phyloP scores from a whole-genome alignment of 2,113 vertebrate genomes.

The Trichechus manatus region DNA sequence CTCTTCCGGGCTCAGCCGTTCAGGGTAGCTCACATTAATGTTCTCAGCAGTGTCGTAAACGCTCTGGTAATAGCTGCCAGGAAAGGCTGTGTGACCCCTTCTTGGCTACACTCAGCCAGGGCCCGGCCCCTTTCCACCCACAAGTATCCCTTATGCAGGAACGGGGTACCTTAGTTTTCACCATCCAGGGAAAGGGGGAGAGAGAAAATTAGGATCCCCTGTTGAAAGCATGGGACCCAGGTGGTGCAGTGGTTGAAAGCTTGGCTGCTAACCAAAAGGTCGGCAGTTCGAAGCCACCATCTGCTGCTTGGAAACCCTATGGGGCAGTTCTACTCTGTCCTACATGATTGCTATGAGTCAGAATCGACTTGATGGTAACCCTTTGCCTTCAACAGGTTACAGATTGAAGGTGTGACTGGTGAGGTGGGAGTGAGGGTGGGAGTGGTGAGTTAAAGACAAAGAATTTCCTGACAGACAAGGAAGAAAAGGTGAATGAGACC shows the following conservation, averaged over 20 bases:
- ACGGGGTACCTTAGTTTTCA: neutral
- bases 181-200: neutral
- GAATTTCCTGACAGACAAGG: neutral
- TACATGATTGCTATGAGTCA: no score
- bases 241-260: no score
- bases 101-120: neutral
- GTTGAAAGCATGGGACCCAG: neutral
- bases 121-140: neutral
- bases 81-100: neutral
- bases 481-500: neutral
- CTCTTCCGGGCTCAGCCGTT: conserved; percentile 91
- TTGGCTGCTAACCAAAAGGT: no score
- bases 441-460: neutral
- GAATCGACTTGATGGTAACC: neutral
- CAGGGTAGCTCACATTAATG: conserved; percentile 90
- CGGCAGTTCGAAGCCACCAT: no score
- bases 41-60: conserved; percentile 92
- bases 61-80: conserved; percentile 94
- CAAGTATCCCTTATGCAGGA: neutral
- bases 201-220: neutral
- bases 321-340: no score
- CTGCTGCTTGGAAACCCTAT: no score
- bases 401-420: neutral
- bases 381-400: no score
- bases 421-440: neutral